Evolutionary conservation across 1,140 invertebrate genomes (phyloP).

Genomic region (Drosophila mayri): DNA sequence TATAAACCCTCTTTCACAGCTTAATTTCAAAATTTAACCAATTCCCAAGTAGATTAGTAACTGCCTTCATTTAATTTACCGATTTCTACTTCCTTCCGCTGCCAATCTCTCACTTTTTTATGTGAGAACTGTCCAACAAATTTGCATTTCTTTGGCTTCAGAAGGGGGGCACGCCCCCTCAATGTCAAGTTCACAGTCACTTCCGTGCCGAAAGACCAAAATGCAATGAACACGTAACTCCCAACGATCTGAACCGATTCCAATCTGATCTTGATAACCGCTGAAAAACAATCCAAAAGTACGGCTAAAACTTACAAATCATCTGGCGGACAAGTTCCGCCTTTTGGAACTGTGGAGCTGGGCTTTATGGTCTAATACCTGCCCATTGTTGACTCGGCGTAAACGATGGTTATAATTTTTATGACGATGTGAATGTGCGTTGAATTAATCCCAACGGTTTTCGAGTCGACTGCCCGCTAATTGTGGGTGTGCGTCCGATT

Average conservation of each 20-base stretch:
- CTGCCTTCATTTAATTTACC: constrained; percentile 1
- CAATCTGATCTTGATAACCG: constrained; percentile 34
- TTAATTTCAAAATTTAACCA: neutral
- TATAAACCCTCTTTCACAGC: neutral
- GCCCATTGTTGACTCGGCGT: constrained; percentile 65
- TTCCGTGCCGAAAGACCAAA: constrained; percentile 43
- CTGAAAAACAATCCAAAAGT: constrained; percentile 6
- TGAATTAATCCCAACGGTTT: constrained; percentile 54
- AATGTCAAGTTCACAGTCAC: constrained; percentile 75
- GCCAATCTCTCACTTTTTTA: constrained; percentile 12
- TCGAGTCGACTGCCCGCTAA: constrained; percentile 43
- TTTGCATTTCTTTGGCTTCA: constrained; percentile 42
- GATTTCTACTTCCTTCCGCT: constrained; percentile 48
- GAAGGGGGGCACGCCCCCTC: constrained; percentile 18
- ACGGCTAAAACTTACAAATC: constrained; percentile 71
- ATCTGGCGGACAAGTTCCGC: constrained; percentile 75
- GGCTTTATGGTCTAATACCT: constrained; percentile 60
- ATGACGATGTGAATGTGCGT: constrained; percentile 51
- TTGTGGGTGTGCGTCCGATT: constrained; percentile 46
- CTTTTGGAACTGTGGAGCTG: constrained; percentile 43
- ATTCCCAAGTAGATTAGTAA: constrained; percentile 4
- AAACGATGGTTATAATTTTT: constrained; percentile 51
- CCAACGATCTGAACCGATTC: constrained; percentile 25
- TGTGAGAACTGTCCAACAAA: constrained; percentile 41
- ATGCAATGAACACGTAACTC: constrained; percentile 38